These are phyloP conservation scores for Drosophila demipolita DNA, from an alignment of 2,888 invertebrate species.

Conservation along the genomic window DNA sequence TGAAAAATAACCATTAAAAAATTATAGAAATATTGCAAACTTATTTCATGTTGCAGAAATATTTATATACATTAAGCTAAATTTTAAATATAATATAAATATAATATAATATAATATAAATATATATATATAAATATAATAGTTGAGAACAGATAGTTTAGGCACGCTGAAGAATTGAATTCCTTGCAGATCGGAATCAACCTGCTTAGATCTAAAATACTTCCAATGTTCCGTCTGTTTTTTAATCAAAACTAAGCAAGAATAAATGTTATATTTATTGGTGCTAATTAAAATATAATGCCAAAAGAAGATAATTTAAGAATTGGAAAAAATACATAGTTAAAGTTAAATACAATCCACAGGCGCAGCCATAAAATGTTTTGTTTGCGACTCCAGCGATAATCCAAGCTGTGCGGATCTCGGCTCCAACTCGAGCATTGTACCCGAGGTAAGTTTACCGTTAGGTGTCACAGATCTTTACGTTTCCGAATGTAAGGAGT, in stretches of 20 bases:
- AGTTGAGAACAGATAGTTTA: background rate
- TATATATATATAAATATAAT: background rate
- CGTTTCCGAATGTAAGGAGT: background rate
- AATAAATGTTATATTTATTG: background rate
- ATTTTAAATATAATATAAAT: background rate
- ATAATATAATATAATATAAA: background rate
- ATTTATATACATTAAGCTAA: background rate
- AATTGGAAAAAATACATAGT: slow-evolving; percentile 1
- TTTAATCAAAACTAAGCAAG: background rate
- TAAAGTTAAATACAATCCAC: slow-evolving; percentile 41
- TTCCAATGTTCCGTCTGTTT: background rate
- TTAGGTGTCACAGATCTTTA: background rate
- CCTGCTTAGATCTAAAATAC: background rate
- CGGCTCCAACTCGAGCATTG: slow-evolving; percentile 79
- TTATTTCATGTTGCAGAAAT: background rate
- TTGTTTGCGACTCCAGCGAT: slow-evolving; percentile 86
- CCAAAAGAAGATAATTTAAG: background rate
- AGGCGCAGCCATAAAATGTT: slow-evolving; percentile 86
- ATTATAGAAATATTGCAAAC: background rate
- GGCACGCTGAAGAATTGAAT: background rate
- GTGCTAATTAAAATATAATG: background rate
- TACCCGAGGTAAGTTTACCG: slow-evolving; percentile 79
- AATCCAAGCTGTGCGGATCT: slow-evolving; percentile 86
- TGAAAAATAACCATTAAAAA: background rate
- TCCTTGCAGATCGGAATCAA: background rate